phyloP scores from a whole-genome alignment of 1,140 invertebrate species.

The Nasonia longicornis region DNA sequence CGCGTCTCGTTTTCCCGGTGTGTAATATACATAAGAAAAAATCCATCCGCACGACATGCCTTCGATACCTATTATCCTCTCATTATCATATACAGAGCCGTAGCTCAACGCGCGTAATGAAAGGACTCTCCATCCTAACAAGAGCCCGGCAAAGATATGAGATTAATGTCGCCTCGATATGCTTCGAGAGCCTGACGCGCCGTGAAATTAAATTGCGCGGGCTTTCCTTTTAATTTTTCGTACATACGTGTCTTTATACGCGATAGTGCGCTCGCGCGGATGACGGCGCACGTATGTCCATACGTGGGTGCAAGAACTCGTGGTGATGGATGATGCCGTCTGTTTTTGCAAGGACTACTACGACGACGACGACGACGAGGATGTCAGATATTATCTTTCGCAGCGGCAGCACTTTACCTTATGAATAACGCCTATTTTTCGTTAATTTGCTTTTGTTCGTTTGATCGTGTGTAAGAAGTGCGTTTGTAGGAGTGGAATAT shows the following conservation, averaged over 20 bases:
- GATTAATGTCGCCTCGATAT: constrained; percentile 55
- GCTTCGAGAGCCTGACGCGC: constrained; percentile 25
- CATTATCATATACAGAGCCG: no score
- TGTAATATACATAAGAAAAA: no score
- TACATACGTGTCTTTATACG: neutral
- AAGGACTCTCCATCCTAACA: neutral
- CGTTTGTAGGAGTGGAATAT: no score
- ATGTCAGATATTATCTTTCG: neutral
- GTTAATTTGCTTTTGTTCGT: neutral
- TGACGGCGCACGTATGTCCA: neutral
- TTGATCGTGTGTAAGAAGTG: neutral
- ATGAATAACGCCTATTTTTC: neutral
- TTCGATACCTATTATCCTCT: no score
- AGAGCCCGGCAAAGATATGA: constrained; percentile 41
- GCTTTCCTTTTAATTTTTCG: neutral
- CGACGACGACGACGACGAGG: neutral
- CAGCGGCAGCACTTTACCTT: neutral
- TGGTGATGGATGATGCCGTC: neutral
- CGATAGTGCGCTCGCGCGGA: neutral
- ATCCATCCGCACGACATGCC: no score
- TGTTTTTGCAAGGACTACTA: neutral
- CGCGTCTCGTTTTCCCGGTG: no score
- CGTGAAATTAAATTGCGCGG: constrained; percentile 49
- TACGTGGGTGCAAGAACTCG: neutral
- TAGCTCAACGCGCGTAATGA: neutral